Evolutionary conservation across 2,113 vertebrate species (phyloP).

Genomic region (Syrrhaptes paradoxus): DNA sequence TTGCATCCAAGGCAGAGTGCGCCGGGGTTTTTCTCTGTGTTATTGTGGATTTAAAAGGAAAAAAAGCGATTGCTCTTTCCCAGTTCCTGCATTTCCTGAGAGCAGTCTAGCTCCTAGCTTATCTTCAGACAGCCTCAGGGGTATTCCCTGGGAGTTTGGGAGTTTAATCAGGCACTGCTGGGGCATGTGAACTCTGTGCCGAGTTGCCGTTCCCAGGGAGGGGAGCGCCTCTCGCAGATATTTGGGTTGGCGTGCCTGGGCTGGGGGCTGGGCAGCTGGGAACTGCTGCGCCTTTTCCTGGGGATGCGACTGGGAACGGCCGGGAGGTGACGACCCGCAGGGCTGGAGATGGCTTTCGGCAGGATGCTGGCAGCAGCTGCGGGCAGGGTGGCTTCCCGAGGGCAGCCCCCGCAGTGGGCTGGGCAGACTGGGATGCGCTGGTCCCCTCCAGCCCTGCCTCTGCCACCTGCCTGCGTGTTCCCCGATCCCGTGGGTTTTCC

Average conservation of each 20-base stretch:
- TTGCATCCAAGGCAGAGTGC: not conserved
- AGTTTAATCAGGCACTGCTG: constrained; percentile 62
- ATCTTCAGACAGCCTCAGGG: constrained; percentile 61
- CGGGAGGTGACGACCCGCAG: not conserved
- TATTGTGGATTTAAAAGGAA: not conserved
- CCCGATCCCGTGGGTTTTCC: not conserved
- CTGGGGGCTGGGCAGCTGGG: constrained; percentile 64
- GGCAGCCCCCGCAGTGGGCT: accelerated
- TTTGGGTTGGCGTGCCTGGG: constrained; percentile 62
- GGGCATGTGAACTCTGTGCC: constrained; percentile 44
- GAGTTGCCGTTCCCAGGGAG: constrained; percentile 42
- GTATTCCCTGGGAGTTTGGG: constrained; percentile 57
- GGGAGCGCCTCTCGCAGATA: constrained; percentile 53
- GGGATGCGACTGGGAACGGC: not conserved
- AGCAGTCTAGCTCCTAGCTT: constrained; percentile 50
- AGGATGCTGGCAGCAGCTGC: accelerated
- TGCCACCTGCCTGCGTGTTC: not conserved
- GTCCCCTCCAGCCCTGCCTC: not conserved
- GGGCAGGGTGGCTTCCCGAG: not conserved
- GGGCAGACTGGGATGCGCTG: no score
- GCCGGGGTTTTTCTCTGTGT: not conserved
- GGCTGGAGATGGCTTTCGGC: accelerated
- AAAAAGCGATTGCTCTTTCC: constrained; percentile 10
- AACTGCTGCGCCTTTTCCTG: not conserved
- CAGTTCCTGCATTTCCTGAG: constrained; percentile 48